Base-by-base conservation (phyloP, 2,888 invertebrate genomes). In the Cerastis leucographa region DNA sequence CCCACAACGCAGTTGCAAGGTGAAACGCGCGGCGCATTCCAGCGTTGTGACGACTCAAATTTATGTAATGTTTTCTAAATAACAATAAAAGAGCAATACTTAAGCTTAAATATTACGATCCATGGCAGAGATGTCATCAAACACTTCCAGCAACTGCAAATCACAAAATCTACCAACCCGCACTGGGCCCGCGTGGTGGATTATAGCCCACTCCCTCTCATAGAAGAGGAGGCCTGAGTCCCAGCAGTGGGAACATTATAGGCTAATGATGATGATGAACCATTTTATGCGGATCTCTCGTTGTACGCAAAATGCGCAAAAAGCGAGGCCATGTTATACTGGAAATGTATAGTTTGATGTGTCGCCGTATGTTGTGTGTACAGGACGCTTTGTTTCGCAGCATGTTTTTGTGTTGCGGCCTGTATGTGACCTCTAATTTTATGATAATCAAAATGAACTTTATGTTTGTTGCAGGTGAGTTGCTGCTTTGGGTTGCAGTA, bases 401-500 rank as follows among this genome's bases (percentile, higher is more conserved):
- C 51, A 4, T 22, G n/a, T 54, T n/a, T n/a, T 11, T 54, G n/a
- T 54, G n/a, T 12, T 12, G 22, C 22, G 22, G 51, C 51, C 51
- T 9, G 7, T 22, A 22, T 51, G n/a, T n/a, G 14, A 56, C 56
- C 14, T 22, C 4, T 11, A 35, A 19, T 35, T 35, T 35, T 61
- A 9, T 19, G 9, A 42, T n/a, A 64, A 64, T 8, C 14, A 14
- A 7, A 64, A 64, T 64, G 64, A 25, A n/a, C 8, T 42, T 64
- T 64, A 2, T n/a, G 8, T 64, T 64, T 64, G 64, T 64, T 64
- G 0, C 64, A 64, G 64, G 64, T 64, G 42, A 64, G 64, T 64
- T 64, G 42, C 64, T 17, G 64, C 19, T 64, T 64, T 64, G n/a
- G n/a, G 25, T 64, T 42, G 42, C 64, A 42, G 64, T 64, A 42